Evolutionary conservation across 2,888 invertebrate species (phyloP), one percentile per base, ranked within the genome.

Genomic region (Tridacna crocea): DNA sequence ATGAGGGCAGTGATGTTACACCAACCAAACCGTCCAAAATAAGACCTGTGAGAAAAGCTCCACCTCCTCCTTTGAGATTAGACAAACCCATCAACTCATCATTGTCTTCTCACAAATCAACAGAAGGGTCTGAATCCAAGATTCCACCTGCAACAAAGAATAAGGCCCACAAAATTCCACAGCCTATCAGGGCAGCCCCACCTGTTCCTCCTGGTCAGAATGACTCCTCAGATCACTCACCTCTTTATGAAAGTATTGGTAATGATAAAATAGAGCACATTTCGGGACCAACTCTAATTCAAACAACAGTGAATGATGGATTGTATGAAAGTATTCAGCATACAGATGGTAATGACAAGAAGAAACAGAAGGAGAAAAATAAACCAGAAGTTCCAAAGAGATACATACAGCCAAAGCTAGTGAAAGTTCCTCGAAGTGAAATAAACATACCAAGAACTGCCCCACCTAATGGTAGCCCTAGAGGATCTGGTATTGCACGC

Each of bases 331-430:
- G 79, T 26, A 79, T 83, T n/a, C 72, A 72, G 65, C 66, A 72
- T 27, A 66, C 83, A 73, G 55, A 73, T 15, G 46, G 22, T 61
- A 58, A 77, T 48, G 36, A 47, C 12, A 63, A 51, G 55, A 60
- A 72, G 6, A 3, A 58, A 60, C 58, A 68, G 58, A 76, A 77
- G n/a, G 66, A 81, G 6, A 79, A 79, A 55, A 65, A 61, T n/a
- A 90, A 89, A 82, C 89, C 90, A 75, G 85, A 82, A 48, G 75
- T 89, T 36, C 90, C 90, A 46, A 87, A 81, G 80, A 74, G 89
- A 72, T 89, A 85, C 80, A 88, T 89, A 6, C 90, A 90, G 82
- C 90, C 90, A 13, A 91, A 89, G 75, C 79, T 91, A 73, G 87
- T 90, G 46, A 88, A 87, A 77, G 83, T 92, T 19, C 90, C 91